Evolutionary conservation across 2,797 vertebrate genomes (phyloP).

Genomic region (Sebastes minor): DNA sequence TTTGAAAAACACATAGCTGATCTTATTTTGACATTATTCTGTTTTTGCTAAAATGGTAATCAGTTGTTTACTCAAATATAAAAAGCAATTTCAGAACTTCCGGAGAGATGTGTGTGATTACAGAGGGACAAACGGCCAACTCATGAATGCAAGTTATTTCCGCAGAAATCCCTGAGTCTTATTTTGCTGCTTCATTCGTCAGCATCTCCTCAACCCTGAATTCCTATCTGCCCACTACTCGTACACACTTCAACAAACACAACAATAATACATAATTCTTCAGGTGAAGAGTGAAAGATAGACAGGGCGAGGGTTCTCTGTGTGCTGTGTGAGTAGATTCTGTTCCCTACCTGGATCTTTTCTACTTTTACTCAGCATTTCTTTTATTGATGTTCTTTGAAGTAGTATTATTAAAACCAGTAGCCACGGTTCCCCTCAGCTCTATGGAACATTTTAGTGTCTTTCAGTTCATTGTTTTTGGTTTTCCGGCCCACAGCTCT

Average conservation of each 20-base stretch:
- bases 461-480: too few species aligned
- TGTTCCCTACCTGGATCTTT: too few species aligned
- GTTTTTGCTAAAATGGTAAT: neutral
- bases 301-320: neutral
- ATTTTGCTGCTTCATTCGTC: neutral
- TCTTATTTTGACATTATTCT: neutral
- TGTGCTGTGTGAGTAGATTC: too few species aligned
- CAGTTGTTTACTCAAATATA: constrained; percentile 10
- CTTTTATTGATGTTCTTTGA: too few species aligned
- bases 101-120: neutral
- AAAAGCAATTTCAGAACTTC: constrained; percentile 2
- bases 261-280: too few species aligned
- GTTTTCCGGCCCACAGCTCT: too few species aligned
- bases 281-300: neutral
- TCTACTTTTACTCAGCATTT: too few species aligned
- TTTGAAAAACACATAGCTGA: neutral
- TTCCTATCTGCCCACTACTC: neutral
- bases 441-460: too few species aligned
- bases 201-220: neutral
- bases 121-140: neutral
- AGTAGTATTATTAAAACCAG: too few species aligned
- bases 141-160: neutral
- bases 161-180: neutral
- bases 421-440: too few species aligned
- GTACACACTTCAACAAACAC: neutral